Percentiles rank a stretch among this genome's conserved stretches.
These are phyloP conservation scores for Morone chrysops DNA, from an alignment of 2,113 vertebrate genomes.

Conservation along the genomic window DNA sequence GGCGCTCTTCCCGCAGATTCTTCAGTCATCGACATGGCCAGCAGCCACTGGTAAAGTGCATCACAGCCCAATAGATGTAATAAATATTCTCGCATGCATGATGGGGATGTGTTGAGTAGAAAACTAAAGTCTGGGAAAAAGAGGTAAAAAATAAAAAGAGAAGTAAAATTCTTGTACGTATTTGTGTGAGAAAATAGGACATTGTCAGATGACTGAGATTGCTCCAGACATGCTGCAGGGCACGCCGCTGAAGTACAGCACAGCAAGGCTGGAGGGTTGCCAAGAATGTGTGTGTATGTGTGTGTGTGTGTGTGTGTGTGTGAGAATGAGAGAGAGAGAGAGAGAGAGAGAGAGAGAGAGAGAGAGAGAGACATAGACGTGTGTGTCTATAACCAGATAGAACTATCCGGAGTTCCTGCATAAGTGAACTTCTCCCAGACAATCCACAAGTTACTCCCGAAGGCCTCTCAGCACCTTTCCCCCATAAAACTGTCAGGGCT, in stretches of 20 bases:
- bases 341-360: conserved; percentile 12
- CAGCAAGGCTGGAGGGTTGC: conserved; percentile 61
- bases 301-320: conserved; percentile 1
- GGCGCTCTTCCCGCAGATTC: not conserved
- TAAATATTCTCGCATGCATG: not conserved
- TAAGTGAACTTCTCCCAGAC: conserved; percentile 55
- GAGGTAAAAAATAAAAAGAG: not conserved
- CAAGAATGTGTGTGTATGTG: conserved; percentile 38
- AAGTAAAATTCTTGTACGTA: conserved; percentile 15
- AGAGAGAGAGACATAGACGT: conserved; percentile 22
- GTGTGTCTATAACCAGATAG: conserved; percentile 27
- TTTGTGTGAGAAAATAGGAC: conserved; percentile 45
- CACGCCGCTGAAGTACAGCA: conserved; percentile 49
- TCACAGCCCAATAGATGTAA: conserved; percentile 9
- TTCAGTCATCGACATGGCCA: not conserved
- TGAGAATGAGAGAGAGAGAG: conserved; percentile 9
- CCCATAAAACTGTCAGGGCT: conserved; percentile 22
- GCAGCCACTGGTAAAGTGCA: conserved; percentile 6
- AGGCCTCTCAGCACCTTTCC: conserved; percentile 27
- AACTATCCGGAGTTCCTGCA: conserved; percentile 39
- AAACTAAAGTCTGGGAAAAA: not conserved
- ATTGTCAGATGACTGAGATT: conserved; percentile 44
- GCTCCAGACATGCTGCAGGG: conserved; percentile 67
- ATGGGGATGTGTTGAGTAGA: conserved; percentile 13
- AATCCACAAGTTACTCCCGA: conserved; percentile 33